Percentiles rank a stretch among this genome's conserved stretches.
phyloP scores from a whole-genome alignment of 2,888 invertebrate genomes.

The Tortricodes alternella region DNA sequence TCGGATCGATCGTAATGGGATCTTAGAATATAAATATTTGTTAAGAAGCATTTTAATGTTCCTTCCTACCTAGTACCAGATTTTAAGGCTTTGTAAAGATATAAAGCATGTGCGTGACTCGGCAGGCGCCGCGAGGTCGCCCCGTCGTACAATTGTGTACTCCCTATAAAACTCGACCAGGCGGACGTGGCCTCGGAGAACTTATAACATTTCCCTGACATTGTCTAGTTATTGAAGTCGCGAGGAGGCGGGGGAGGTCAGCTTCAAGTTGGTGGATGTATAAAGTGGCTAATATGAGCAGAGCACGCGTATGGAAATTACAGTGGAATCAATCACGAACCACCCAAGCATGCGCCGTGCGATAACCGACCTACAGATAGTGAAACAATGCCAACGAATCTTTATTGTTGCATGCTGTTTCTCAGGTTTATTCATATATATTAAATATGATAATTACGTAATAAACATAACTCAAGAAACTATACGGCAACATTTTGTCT shows the following conservation, averaged over 20 bases:
- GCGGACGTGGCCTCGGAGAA: constrained; percentile 51
- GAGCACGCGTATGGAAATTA: constrained; percentile 82
- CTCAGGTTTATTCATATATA: too few species aligned
- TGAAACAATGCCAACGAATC: constrained; percentile 66
- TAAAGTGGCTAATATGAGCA: constrained; percentile 77
- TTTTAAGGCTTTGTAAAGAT: constrained; percentile 61
- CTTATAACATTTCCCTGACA: constrained; percentile 44
- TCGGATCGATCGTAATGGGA: constrained; percentile 2
- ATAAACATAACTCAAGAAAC: too few species aligned
- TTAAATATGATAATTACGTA: too few species aligned
- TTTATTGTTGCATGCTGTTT: constrained; percentile 50
- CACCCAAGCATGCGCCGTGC: constrained; percentile 59
- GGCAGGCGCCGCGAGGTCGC: constrained; percentile 79
- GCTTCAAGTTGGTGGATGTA: constrained; percentile 55
- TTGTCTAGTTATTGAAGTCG: constrained; percentile 30
- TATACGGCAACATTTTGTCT: too few species aligned
- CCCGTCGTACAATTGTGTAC: constrained; percentile 69
- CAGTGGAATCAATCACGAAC: constrained; percentile 79
- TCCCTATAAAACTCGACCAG: constrained; percentile 64
- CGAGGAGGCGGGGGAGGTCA: constrained; percentile 41
- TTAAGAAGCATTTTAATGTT: constrained; percentile 29
- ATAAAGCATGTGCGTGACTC: constrained; percentile 74
- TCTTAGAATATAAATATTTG: constrained; percentile 25
- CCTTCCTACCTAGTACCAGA: constrained; percentile 30
- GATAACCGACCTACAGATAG: constrained; percentile 53